These are phyloP conservation scores for Amiota communis DNA, from an alignment of 2,888 invertebrate species.

Conservation along the genomic window DNA sequence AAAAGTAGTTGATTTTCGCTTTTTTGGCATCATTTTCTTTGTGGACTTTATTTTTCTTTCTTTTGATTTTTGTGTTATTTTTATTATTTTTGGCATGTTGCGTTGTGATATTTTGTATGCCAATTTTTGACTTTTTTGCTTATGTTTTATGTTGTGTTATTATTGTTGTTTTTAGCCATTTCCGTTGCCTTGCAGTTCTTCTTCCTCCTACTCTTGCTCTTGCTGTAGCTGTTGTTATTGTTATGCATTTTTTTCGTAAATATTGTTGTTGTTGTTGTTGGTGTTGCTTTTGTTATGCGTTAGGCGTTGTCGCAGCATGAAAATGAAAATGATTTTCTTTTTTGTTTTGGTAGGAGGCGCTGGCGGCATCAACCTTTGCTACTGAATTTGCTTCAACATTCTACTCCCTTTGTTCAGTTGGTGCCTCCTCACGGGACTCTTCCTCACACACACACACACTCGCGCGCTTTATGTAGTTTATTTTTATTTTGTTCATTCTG, in stretches of 20 bases:
- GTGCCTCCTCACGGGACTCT: neutral
- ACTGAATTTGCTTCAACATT: no score
- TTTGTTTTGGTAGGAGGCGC: conserved; percentile 24
- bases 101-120: conserved; percentile 12
- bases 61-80: neutral
- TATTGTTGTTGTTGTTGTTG: conserved; percentile 3
- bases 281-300: neutral
- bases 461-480: no score
- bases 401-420: no score
- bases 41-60: neutral
- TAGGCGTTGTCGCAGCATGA: conserved; percentile 27
- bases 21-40: conserved; percentile 1
- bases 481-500: no score
- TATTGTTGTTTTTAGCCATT: neutral
- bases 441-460: neutral
- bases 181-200: no score
- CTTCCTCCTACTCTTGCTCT: neutral
- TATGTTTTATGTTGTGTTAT: conserved; percentile 5
- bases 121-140: conserved; percentile 23
- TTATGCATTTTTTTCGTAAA: no score
- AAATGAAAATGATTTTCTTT: neutral
- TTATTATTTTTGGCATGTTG: neutral
- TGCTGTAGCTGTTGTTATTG: conserved; percentile 8
- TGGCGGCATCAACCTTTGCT: neutral
- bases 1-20: conserved; percentile 13